A percentile compares a stretch with the other conserved stretches of the same genome.
Evolutionary conservation across 2,797 vertebrate genomes (phyloP).

Genomic region (Megaceryle alcyon): DNA sequence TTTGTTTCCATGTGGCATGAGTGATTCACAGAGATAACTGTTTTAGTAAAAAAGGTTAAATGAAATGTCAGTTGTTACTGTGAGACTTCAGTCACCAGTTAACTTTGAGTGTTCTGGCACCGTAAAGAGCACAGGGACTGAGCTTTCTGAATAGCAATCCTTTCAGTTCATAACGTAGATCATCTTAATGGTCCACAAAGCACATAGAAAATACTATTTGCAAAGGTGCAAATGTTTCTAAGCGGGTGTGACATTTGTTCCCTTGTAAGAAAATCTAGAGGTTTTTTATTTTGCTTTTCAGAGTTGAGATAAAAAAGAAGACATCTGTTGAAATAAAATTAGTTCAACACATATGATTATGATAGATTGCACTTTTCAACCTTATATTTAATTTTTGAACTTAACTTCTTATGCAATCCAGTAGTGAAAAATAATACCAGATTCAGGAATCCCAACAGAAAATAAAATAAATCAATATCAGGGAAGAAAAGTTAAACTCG

Average conservation of each 20-base stretch:
- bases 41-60: conserved; percentile 74
- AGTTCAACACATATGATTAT: neutral
- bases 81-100: conserved; percentile 56
- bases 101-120: conserved; percentile 57
- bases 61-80: conserved; percentile 71
- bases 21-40: conserved; percentile 53
- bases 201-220: conserved; percentile 33
- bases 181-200: conserved; percentile 43
- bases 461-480: neutral
- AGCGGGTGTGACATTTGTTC: neutral
- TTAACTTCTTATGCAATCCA: neutral
- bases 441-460: neutral
- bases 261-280: neutral
- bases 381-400: neutral
- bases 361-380: neutral
- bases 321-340: neutral
- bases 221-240: neutral
- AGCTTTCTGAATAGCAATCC: conserved; percentile 59
- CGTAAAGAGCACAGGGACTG: conserved; percentile 59
- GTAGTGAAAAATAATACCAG: neutral
- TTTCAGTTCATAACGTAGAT: conserved; percentile 67
- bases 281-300: neutral
- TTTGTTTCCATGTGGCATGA: conserved; percentile 44
- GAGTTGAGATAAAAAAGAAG: neutral
- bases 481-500: neutral